A percentile compares a stretch with the other conserved stretches of the same genome.
Conservation (phyloP, 2,888 invertebrate species). For the Drosophila melanosoma region DNA sequence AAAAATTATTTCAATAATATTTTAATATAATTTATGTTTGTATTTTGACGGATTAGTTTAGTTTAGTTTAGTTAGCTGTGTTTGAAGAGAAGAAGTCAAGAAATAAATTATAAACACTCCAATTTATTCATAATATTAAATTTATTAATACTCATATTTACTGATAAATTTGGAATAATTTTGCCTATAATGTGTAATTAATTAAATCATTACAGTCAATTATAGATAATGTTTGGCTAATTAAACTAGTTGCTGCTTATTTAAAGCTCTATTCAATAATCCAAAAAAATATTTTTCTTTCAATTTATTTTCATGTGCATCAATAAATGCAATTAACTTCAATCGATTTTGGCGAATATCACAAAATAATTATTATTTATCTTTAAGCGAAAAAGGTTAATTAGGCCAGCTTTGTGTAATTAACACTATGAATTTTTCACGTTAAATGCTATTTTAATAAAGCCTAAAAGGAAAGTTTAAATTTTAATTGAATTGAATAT, state of each 20-base stretch:
- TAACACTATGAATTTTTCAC: not conserved
- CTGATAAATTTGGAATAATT: not conserved
- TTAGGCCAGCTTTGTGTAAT: constrained; percentile 8
- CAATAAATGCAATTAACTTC: not conserved
- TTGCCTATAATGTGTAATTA: not conserved
- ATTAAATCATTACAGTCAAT: not conserved
- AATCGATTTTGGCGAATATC: not conserved
- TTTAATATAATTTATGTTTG: not conserved
- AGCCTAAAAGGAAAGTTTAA: not conserved
- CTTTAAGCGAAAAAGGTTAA: not conserved
- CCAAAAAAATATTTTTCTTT: too few relatives aligned
- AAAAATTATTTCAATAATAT: not conserved
- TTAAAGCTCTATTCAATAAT: not conserved
- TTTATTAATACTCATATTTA: not conserved
- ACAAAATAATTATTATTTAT: not conserved
- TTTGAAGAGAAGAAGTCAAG: not conserved
- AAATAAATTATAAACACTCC: not conserved
- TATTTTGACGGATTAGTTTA: not conserved
- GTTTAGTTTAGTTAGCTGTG: too few relatives aligned
- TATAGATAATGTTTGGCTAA: not conserved
- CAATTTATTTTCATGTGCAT: not conserved
- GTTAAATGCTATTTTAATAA: not conserved
- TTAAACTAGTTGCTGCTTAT: not conserved
- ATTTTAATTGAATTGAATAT: constrained; percentile 10
- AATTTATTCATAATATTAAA: not conserved